Evolutionary conservation across 2,888 invertebrate species (phyloP), one percentile per base, ranked within the genome.

Genomic region (Oxytorus armatus): DNA sequence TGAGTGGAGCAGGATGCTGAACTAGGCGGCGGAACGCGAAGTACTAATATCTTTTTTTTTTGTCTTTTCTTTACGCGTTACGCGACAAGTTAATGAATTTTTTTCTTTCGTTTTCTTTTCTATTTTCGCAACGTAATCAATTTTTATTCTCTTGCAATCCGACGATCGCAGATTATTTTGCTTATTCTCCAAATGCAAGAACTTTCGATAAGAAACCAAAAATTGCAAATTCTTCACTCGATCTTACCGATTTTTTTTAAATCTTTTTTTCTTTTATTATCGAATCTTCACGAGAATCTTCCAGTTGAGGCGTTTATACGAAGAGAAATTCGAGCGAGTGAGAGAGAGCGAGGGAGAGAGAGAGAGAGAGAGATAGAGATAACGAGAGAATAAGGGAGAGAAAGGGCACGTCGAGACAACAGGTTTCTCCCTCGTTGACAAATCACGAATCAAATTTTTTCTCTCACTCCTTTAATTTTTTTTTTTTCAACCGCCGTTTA

Each of bases 1-100:
- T 88, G 90, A 75, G 76, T 76, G 79, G 76, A 76, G 79, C 89
- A 91, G 90, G 89, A 90, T 89, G 90, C 90, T 89, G 90, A 89
- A 82, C 82, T 82, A 77, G 77, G 82, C 82, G 83, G 83, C 83
- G 79, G 78, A 82, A 81, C 83, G 81, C 83, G 79, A 74, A 81
- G 80, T 79, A 73, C 65, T 25, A 55, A 44, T 29, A n/a, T 16
- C 53, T 16, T 53, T 39, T 55, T 47, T 51, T 77, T 65, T 61
- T 39, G 18, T 21, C 49, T 42, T 18, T 42, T 76, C 44, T 57
- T 59, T 51, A 49, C 61, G 51, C 18, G 39, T 42, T 8, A 39
- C 70, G 59, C 61, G 72, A 68, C 7, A 70, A 55, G n/a, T 29
- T 42, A n/a, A 42, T 21, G 21, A 4, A 23, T 23, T 23, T 23